Conservation (phyloP, 1,140 invertebrate species). For the Aethina tumida region DNA sequence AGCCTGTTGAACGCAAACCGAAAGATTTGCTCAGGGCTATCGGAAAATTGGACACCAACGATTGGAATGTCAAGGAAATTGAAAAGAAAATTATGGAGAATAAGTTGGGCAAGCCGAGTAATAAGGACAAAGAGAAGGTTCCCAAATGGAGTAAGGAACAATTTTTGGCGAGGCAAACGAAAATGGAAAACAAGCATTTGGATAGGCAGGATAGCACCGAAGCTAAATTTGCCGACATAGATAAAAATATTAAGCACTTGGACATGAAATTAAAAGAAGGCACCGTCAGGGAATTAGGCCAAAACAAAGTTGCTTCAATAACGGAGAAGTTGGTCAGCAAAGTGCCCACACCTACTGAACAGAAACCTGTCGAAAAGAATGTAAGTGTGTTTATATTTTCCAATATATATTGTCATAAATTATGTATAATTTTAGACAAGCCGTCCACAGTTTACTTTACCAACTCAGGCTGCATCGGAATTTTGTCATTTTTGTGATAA, state of each 20-base stretch:
- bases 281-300: slow-evolving; percentile 56
- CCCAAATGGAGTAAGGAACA: slow-evolving; percentile 85
- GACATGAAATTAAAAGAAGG: slow-evolving; percentile 75
- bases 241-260: slow-evolving; percentile 67
- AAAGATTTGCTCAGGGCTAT: slow-evolving; percentile 79
- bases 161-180: slow-evolving; percentile 70
- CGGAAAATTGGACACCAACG: slow-evolving; percentile 79
- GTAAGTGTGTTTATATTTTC: slow-evolving; percentile 38
- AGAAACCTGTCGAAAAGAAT: slow-evolving; percentile 47
- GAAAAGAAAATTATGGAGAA: slow-evolving; percentile 85
- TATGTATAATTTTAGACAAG: neutral
- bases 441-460: slow-evolving; percentile 37
- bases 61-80: slow-evolving; percentile 88
- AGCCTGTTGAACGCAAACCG: slow-evolving; percentile 61
- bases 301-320: slow-evolving; percentile 81
- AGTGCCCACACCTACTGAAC: slow-evolving; percentile 44
- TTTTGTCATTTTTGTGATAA: slow-evolving; percentile 80
- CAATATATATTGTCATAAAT: neutral
- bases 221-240: slow-evolving; percentile 62
- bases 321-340: slow-evolving; percentile 68
- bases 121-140: slow-evolving; percentile 65
- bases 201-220: slow-evolving; percentile 47
- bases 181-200: slow-evolving; percentile 55
- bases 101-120: slow-evolving; percentile 55
- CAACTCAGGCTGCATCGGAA: slow-evolving; percentile 58